Evolutionary conservation across 2,888 invertebrate genomes (phyloP).

Genomic region (Nemotelus pantherinus): DNA sequence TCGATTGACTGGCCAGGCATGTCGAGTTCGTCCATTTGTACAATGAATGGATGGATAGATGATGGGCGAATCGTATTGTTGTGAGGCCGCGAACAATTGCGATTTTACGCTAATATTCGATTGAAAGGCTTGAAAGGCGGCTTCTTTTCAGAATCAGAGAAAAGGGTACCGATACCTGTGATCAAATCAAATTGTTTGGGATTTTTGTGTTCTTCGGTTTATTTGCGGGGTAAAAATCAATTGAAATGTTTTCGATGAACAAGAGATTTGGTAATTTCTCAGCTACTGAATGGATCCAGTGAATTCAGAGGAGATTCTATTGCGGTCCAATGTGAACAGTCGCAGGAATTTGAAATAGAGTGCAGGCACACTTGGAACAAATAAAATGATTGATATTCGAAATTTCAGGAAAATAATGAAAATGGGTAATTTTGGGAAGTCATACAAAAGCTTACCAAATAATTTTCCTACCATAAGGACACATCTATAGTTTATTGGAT

Average conservation of each 20-base stretch:
- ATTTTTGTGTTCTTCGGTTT: neutral
- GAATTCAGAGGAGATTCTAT: neutral
- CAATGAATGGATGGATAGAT: too few species aligned
- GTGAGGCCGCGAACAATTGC: slow-evolving; percentile 21
- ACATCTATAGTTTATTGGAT: too few species aligned
- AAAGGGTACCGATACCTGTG: slow-evolving; percentile 40
- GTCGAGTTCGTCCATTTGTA: too few species aligned
- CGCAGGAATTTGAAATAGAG: neutral
- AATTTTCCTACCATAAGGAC: too few species aligned
- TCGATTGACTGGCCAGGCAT: neutral
- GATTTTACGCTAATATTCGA: slow-evolving; percentile 38
- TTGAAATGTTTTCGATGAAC: slow-evolving; percentile 6
- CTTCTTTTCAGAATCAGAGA: slow-evolving; percentile 9
- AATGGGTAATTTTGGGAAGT: too few species aligned
- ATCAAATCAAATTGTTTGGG: slow-evolving; percentile 34
- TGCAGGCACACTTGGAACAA: too few species aligned
- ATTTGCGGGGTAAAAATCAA: slow-evolving; percentile 1
- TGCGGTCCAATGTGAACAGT: neutral
- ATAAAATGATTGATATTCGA: too few species aligned
- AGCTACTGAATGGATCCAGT: neutral
- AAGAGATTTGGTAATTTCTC: neutral
- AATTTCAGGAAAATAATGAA: too few species aligned
- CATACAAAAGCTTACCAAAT: too few species aligned
- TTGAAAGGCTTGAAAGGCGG: slow-evolving; percentile 42
- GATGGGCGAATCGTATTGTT: slow-evolving; percentile 14